These are phyloP conservation scores for Ornithoptera priamus DNA, from an alignment of 2,888 invertebrate species.

Conservation along the genomic window DNA sequence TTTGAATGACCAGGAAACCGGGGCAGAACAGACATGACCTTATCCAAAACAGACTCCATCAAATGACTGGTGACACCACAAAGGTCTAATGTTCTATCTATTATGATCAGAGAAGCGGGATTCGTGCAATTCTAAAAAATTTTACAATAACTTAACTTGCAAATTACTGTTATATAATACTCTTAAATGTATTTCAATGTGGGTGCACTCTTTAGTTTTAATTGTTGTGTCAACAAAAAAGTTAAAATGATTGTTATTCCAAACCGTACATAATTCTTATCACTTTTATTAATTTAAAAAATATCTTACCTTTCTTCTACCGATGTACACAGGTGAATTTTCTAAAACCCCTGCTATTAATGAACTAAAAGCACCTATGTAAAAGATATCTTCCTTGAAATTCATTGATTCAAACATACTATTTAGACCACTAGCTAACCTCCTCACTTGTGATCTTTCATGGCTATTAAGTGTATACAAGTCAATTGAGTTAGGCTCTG, in stretches of 20 bases:
- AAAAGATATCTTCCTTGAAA: slow-evolving; percentile 83
- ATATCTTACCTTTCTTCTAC: slow-evolving; percentile 75
- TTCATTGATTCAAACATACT: slow-evolving; percentile 80
- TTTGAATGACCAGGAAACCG: slow-evolving; percentile 82
- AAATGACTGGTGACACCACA: slow-evolving; percentile 81
- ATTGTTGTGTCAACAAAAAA: too few relatives aligned
- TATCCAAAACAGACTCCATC: slow-evolving; percentile 82
- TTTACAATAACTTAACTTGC: slow-evolving; percentile 7
- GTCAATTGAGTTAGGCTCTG: slow-evolving; percentile 56
- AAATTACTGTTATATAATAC: too few relatives aligned
- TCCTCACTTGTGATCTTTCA: slow-evolving; percentile 64
- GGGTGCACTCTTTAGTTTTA: too few relatives aligned
- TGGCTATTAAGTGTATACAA: slow-evolving; percentile 58
- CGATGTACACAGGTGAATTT: slow-evolving; percentile 74
- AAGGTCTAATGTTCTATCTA: slow-evolving; percentile 84
- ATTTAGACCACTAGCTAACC: slow-evolving; percentile 74
- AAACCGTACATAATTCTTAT: too few relatives aligned
- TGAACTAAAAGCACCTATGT: slow-evolving; percentile 82
- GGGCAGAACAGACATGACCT: slow-evolving; percentile 80
- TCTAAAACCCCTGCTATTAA: slow-evolving; percentile 81
- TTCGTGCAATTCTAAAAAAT: slow-evolving; percentile 65
- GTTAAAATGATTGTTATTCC: too few relatives aligned
- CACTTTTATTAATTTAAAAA: too few relatives aligned
- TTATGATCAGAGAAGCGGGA: slow-evolving; percentile 76
- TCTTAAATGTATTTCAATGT: too few relatives aligned